Evolutionary conservation across 2,797 vertebrate genomes (phyloP), one percentile per base, ranked within the genome.

Genomic region (Melanotaenia trifasciata): DNA sequence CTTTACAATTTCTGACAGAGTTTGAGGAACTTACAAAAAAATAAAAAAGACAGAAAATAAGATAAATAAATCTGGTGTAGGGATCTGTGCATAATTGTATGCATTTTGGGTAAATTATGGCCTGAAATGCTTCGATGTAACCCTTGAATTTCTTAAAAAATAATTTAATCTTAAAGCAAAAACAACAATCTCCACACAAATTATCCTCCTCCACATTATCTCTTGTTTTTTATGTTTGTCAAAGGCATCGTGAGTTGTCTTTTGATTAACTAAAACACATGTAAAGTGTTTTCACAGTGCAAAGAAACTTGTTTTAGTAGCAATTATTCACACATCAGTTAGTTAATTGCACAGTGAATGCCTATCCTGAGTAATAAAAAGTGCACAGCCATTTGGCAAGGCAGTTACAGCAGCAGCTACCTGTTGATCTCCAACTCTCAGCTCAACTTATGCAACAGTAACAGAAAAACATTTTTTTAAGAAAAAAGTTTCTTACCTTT

Each of bases 401-500:
- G 43, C 18, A 45, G 38, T 13, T 40, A 13, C 38, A 12, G 11
- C 38, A 40, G 10, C 38, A 40, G 38, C 78, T 78, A 89, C 88
- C 90, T 92, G 90, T 86, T 89, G 88, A 69, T 87, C 70, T 70
- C 35, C 43, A 64, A 30, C 56, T 28, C 51, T 51, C 66, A 61
- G 73, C 58, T 67, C 64, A 65, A 40, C 65, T 18, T 58, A 36
- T 65, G 33, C 28, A 63, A 81, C 16, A 58, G 43, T 51, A 57
- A 62, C 61, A 73, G 63, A 45, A n/a, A 20, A 8, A 47, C 45
- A 47, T 47, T 45, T 45, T 45, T 8, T n/a, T 58, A 54, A 28
- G 64, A 54, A 64, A 47, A 50, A 78, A 84, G 83, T 79, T 84
- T 85, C 93, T 57, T 93, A 94, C 94, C 94, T 93, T 91, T 87